Base-by-base conservation (phyloP, 2,797 vertebrate genomes). In the Channa striata region DNA sequence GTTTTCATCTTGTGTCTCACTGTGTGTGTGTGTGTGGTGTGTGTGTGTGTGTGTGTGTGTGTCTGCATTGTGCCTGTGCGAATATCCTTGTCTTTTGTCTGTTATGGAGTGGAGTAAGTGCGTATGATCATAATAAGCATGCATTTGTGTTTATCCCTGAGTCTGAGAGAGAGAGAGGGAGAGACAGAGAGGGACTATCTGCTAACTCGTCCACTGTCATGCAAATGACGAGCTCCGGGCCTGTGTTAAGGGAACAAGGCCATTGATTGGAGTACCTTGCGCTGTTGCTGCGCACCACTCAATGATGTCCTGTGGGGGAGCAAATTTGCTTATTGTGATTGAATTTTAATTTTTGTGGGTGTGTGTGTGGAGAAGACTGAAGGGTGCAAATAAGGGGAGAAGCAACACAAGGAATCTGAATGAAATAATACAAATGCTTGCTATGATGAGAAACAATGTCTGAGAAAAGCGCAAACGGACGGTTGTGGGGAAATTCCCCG, bases 291-390 rank as follows among this genome's bases (percentile, higher is more conserved):
- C 25, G 23, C 52, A 50, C 77, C 81, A 72, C 83, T 89, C 87
- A 68, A 42, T 78, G 58, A 72, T 82, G 75, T 87, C 83, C 84
- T 83, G 82, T 76, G 86, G 87, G 82, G 88, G 84, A 87, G 87
- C 73, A 88, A 85, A 93, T 92, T 84, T 90, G 81, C 86, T 90
- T 90, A 85, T 87, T 91, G 85, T 88, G 84, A 90, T 87, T 91
- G 87, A 88, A 92, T 92, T 86, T 73, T 65, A 80, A 85, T 85
- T 68, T 19, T 44, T 71, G 25, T 30, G 25, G 4, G 25, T 30
- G 25, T 30, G 25, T 30, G 25, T 30, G 25, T 30, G 25, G 4
- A 30, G n/a, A 17, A 58, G 61, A 59, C 42, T 19, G 74, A 63
- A 52, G 44, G 19, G 42, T 46, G 50, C 42, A 53, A 68, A 51